phyloP scores from a whole-genome alignment of 2,797 vertebrate species.

The Apogon hyalosoma region DNA sequence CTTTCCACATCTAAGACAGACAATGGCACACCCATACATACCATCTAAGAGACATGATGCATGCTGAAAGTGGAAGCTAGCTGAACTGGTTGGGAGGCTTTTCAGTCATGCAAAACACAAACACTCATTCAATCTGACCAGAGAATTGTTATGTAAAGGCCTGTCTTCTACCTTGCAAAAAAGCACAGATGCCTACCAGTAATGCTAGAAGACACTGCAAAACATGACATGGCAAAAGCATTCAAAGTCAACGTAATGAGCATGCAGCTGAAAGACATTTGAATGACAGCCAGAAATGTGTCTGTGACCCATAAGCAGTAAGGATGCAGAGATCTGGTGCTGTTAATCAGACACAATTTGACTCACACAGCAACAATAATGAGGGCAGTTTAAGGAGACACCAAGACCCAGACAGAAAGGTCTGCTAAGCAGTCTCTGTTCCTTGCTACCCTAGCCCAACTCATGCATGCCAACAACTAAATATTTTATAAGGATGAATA shows the following conservation, averaged over 20 bases:
- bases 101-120: slow-evolving; percentile 27
- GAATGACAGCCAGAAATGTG: slow-evolving; percentile 20
- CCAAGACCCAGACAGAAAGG: slow-evolving; percentile 51
- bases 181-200: neutral
- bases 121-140: slow-evolving; percentile 6
- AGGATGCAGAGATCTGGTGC: neutral
- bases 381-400: slow-evolving; percentile 22
- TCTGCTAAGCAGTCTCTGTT: slow-evolving; percentile 54
- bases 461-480: slow-evolving; percentile 57
- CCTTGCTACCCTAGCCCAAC: slow-evolving; percentile 56
- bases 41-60: slow-evolving; percentile 26
- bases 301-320: slow-evolving; percentile 5
- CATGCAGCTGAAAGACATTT: slow-evolving; percentile 14
- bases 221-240: neutral
- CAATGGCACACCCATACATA: slow-evolving; percentile 45
- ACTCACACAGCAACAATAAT: slow-evolving; percentile 25
- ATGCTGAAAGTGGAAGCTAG: slow-evolving; percentile 37
- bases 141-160: neutral
- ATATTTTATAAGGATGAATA: slow-evolving; percentile 78
- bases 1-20: neutral
- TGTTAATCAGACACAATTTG: slow-evolving; percentile 40
- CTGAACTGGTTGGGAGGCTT: slow-evolving; percentile 67
- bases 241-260: slow-evolving; percentile 2
- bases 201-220: neutral
- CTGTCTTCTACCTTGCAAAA: no score